These are phyloP conservation scores for Euleptes europaea DNA, from an alignment of 2,113 vertebrate genomes.

Conservation along the genomic window DNA sequence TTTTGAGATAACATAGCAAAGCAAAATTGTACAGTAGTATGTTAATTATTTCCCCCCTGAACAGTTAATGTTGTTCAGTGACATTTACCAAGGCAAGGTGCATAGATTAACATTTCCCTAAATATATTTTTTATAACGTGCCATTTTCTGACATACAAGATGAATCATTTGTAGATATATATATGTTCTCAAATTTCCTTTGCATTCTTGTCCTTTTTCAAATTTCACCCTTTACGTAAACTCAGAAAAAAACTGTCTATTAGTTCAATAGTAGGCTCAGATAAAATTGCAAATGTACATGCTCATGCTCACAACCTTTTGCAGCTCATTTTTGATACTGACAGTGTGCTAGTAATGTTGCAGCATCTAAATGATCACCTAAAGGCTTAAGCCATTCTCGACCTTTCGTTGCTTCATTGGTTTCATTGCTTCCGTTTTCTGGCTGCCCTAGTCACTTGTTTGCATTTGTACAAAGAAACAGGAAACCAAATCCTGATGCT, in stretches of 20 bases:
- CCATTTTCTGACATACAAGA: fast-evolving
- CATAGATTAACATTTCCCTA: neutral
- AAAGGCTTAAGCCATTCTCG: neutral
- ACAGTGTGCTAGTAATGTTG: neutral
- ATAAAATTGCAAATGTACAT: neutral
- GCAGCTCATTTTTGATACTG: conserved; percentile 8
- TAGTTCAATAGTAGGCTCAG: neutral
- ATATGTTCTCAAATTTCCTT: neutral
- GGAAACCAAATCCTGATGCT: neutral
- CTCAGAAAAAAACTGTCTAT: neutral
- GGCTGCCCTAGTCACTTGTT: neutral
- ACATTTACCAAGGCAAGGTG: neutral
- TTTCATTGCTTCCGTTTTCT: conserved; percentile 3
- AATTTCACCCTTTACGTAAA: neutral
- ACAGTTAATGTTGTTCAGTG: neutral
- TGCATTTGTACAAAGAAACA: neutral
- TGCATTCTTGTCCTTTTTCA: neutral
- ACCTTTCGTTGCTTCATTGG: neutral
- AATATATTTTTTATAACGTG: neutral
- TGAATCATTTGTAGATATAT: neutral
- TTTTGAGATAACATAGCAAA: neutral
- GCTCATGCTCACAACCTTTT: neutral
- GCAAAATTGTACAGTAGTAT: neutral
- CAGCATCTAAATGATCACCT: neutral
- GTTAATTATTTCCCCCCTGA: neutral